Evolutionary conservation across 2,797 vertebrate species (phyloP).

Genomic region (Periparus ater): DNA sequence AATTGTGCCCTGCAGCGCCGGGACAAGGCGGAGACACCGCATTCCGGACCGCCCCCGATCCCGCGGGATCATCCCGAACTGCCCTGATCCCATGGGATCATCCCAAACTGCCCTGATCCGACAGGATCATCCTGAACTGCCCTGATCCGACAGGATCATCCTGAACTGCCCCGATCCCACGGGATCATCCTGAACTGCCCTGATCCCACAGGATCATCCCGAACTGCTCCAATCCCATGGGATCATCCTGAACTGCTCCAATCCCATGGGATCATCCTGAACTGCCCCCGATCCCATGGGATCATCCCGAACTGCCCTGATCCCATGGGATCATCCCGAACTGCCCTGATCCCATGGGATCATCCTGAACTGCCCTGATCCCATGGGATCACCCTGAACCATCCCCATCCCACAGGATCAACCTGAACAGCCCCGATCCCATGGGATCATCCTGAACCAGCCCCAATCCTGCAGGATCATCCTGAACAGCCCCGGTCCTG

Average conservation of each 20-base stretch:
- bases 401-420: too few relatives aligned
- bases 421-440: accelerated
- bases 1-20: constrained; percentile 87
- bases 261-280: background rate
- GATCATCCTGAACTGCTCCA: background rate
- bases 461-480: accelerated
- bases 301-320: background rate
- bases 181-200: accelerated
- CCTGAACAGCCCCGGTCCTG: background rate
- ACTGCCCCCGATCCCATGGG: background rate
- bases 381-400: background rate
- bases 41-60: too few relatives aligned
- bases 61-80: too few relatives aligned
- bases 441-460: accelerated
- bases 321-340: too few relatives aligned
- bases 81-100: too few relatives aligned
- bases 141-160: too few relatives aligned
- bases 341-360: background rate
- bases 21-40: too few relatives aligned
- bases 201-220: accelerated
- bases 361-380: background rate
- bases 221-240: too few relatives aligned
- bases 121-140: too few relatives aligned
- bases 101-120: too few relatives aligned
- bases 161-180: accelerated